Evolutionary conservation across 1,140 invertebrate genomes (phyloP).

Genomic region (Tetragnatha versicolor): DNA sequence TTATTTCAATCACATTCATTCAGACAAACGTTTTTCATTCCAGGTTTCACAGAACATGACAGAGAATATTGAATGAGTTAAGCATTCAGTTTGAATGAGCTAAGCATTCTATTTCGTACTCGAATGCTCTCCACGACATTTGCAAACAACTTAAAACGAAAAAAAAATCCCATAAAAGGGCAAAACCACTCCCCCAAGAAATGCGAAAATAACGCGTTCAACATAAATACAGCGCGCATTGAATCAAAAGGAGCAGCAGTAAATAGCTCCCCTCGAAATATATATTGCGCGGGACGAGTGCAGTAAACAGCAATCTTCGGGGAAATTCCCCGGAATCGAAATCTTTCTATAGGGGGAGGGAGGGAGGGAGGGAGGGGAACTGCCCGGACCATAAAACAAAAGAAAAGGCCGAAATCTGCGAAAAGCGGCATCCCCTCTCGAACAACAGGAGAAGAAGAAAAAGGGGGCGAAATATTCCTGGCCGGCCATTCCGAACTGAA

Average conservation of each 20-base stretch:
- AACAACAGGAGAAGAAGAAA: constrained; percentile 13
- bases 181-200: too few species aligned
- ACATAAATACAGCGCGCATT: not conserved
- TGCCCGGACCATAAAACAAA: constrained; percentile 4
- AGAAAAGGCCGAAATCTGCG: constrained; percentile 9
- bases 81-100: too few species aligned
- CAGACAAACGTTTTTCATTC: too few species aligned
- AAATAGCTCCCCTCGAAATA: not conserved
- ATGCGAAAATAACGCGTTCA: too few species aligned
- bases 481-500: constrained; percentile 17
- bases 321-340: constrained; percentile 15
- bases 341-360: not conserved
- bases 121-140: too few species aligned
- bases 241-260: constrained; percentile 1
- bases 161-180: too few species aligned
- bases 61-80: too few species aligned
- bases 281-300: not conserved
- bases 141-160: too few species aligned
- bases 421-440: constrained; percentile 6
- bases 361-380: not conserved
- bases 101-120: too few species aligned
- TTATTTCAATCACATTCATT: too few species aligned
- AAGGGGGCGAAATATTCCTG: not conserved
- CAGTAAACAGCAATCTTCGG: constrained; percentile 12
- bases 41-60: too few species aligned